Base-by-base conservation (phyloP, 2,113 vertebrate species). In the Calidris pygmaea region DNA sequence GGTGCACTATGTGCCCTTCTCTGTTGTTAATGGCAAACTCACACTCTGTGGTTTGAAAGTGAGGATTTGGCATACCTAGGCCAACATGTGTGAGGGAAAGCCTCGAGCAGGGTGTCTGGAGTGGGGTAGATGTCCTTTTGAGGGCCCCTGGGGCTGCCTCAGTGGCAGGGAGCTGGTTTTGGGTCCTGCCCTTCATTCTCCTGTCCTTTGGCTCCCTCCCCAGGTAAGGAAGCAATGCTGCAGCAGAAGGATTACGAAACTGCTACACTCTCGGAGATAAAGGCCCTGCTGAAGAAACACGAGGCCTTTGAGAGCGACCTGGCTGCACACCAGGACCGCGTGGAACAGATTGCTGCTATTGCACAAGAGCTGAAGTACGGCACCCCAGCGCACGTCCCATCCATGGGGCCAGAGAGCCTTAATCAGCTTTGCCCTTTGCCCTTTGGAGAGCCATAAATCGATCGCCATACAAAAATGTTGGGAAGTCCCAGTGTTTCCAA, bases 231-330 rank as follows among this genome's bases (percentile, higher is more conserved):
- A 97, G 98, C 98, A 52, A 99, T 99, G 99, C 97, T 99, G 96
- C 98, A 99, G 96, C 98, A 99, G 96, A 98, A 98, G 81, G 99
- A 99, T 97, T 99, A 98, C 0, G 99, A 99, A 98, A 99, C 98
- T 0, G 99, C 99, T 35, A 98, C 99, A 27, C 98, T 99, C 80
- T 99, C 99, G 0, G 99, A 99, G 93, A 99, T 99, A 95, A 99
- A 99, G 97, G 99, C 99, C 45, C 97, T 99, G 97, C 98, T 99
- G 97, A 99, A 99, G 98, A 99, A 99, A 95, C 99, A 99, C 2
- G 99, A 99, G 98, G 99, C 99, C 68, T 99, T 99, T 19, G 99
- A 99, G 98, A 99, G 99, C 7, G 99, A 99, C 97, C 98, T 99
- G 96, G 99, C 99, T 1, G 99, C 99, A 20, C 99, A 99, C 97